A percentile compares a stretch with the other conserved stretches of the same genome.
Conservation (phyloP, 35 echinoderm and acorn worm species). For the Ophioderma brevispina region DNA sequence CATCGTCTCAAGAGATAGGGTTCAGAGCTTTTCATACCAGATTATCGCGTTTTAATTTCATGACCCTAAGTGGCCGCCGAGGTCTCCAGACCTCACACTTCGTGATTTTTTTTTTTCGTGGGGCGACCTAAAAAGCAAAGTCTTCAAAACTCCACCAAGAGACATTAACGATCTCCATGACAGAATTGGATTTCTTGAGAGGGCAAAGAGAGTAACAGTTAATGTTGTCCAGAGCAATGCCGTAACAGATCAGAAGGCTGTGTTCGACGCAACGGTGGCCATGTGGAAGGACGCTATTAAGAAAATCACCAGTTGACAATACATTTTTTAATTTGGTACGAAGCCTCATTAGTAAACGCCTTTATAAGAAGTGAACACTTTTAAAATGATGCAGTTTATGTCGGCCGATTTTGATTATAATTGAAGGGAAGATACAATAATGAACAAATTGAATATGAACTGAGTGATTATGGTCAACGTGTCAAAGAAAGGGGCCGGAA, state of each 20-base stretch:
- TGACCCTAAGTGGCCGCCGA: not conserved
- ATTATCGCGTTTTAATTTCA: too few relatives aligned
- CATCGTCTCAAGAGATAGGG: not conserved
- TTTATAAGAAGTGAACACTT: not conserved
- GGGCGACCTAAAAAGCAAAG: not conserved
- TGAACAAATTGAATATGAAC: not conserved
- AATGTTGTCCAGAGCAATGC: not conserved
- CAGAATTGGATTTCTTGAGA: not conserved
- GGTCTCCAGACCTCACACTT: not conserved
- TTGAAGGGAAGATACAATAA: not conserved
- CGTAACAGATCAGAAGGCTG: not conserved
- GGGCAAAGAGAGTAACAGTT: not conserved
- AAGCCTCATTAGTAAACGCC: not conserved
- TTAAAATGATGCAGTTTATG: not conserved
- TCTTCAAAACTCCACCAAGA: not conserved
- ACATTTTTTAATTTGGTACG: not conserved
- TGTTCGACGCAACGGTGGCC: not conserved
- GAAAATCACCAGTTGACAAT: not conserved
- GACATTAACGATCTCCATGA: not conserved
- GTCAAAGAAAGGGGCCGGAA: not conserved
- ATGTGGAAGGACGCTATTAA: not conserved
- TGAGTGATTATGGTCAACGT: not conserved
- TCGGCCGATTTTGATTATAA: not conserved
- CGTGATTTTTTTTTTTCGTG: not conserved
- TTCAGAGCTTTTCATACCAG: too few relatives aligned